Base-by-base conservation (phyloP, 1,140 invertebrate species). In the Heliconius himera region DNA sequence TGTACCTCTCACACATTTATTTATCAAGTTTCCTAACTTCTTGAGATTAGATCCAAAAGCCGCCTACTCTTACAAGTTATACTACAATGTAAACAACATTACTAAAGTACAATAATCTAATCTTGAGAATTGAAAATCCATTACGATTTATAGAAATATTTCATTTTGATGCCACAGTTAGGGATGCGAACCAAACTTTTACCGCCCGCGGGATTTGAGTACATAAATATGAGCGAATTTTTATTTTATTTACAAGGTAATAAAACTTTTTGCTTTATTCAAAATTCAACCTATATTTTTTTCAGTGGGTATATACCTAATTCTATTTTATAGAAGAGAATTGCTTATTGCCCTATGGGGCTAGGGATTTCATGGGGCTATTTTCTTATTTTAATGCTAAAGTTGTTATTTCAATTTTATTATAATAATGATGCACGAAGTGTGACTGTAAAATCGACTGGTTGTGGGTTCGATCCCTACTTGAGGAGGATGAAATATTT, bases 221-320 rank as follows among this genome's bases (percentile, higher is more conserved):
- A 66, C 20, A n/a, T n/a, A 74, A 56, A 56, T 56, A 33, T 51
- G 29, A 4, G 33, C 33, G 22, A 74, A 38, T 56, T 60, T 36
- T 74, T n/a, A 56, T 36, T 60, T 74, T 56, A 74, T 74, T 74
- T 60, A 60, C 18, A 36, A 38, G 26, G 33, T 49, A 56, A 74
- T 60, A 74, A 74, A 74, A 74, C 73, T 54, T 74, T 41, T 77
- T 83, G 46, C 11, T 49, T 73, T 78, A 41, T 51, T 26, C 3
- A 26, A 73, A 78, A 41, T 54, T 78, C 4, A 51, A 9, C 38
- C 49, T 66, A 66, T 26, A 66, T 66, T 66, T 66, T 26, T 66
- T 51, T 51, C 49, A 20, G 49, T 46, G 16, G 41, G 41, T 51
- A 51, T 51, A 51, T 51, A n/a, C n/a, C n/a, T n/a, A 51, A 26